phyloP scores from a whole-genome alignment of 2,797 vertebrate species.

The Poeciliopsis presidionis region DNA sequence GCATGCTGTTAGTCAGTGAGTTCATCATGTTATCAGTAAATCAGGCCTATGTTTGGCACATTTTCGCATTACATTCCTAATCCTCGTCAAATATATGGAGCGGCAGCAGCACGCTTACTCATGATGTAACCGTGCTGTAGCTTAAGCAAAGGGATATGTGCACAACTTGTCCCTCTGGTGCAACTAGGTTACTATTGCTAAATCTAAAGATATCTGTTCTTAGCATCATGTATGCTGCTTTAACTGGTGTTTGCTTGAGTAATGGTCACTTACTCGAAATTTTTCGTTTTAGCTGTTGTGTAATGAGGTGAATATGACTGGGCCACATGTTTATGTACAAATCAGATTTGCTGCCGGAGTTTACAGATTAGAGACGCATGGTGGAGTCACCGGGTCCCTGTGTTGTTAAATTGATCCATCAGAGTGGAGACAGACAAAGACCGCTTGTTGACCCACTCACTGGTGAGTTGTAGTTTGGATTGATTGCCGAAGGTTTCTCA shows the following conservation, averaged over 20 bases:
- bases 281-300: conserved; percentile 48
- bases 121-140: conserved; percentile 23
- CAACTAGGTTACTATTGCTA: neutral
- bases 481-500: conserved; percentile 11
- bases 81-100: conserved; percentile 56
- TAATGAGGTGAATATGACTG: conserved; percentile 40
- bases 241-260: conserved; percentile 9
- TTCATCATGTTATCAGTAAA: conserved; percentile 42
- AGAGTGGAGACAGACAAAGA: conserved; percentile 3
- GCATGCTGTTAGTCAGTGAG: conserved; percentile 22
- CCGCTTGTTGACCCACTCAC: conserved; percentile 12
- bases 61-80: conserved; percentile 61
- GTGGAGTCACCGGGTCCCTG: conserved; percentile 22
- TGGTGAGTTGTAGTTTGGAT: conserved; percentile 29
- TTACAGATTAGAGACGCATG: conserved; percentile 29
- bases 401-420: conserved; percentile 39
- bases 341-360: conserved; percentile 42
- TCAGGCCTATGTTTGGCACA: conserved; percentile 56
- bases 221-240: neutral
- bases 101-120: conserved; percentile 7
- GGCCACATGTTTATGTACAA: conserved; percentile 33
- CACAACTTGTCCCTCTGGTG: neutral
- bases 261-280: conserved; percentile 23
- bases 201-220: neutral
- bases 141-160: conserved; percentile 1